A percentile compares a stretch with the other conserved stretches of the same genome.
Conservation (phyloP, 2,113 vertebrate genomes). For the Mola mola region DNA sequence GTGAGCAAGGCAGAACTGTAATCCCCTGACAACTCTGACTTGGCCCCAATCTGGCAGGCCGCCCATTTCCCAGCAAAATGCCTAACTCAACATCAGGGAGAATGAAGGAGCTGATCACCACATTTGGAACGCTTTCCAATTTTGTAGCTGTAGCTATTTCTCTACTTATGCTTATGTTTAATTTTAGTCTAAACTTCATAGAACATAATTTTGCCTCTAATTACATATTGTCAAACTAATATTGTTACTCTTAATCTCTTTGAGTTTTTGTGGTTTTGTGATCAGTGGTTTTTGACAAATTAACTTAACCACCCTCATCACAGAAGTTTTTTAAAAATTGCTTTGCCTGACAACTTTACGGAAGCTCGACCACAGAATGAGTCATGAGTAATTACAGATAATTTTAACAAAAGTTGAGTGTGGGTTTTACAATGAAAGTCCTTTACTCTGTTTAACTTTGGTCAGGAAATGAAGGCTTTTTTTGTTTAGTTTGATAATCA, state of each 20-base stretch:
- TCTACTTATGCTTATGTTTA: conserved; percentile 32
- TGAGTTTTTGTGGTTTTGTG: conserved; percentile 49
- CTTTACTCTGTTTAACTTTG: neutral
- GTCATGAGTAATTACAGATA: conserved; percentile 2
- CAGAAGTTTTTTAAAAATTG: conserved; percentile 27
- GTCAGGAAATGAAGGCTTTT: neutral
- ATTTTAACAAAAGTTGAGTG: neutral
- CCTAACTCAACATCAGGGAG: conserved; percentile 64
- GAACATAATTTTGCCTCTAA: conserved; percentile 43
- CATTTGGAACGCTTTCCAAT: conserved; percentile 68
- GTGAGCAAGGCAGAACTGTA: conserved; percentile 82
- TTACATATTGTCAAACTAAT: conserved; percentile 48
- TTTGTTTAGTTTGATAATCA: neutral
- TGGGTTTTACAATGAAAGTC: neutral
- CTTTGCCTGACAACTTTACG: neutral
- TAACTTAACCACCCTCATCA: conserved; percentile 14
- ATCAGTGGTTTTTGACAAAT: conserved; percentile 53
- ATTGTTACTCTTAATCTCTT: conserved; percentile 39
- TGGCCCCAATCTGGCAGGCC: conserved; percentile 81
- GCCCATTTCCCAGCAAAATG: conserved; percentile 81
- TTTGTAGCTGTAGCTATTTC: conserved; percentile 51
- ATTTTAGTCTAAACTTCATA: conserved; percentile 20
- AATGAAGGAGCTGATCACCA: conserved; percentile 72
- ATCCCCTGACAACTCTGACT: conserved; percentile 82
- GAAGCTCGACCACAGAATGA: conserved; percentile 20